These are phyloP conservation scores for Diprion similis DNA, from an alignment of 1,140 invertebrate genomes.

Conservation along the genomic window DNA sequence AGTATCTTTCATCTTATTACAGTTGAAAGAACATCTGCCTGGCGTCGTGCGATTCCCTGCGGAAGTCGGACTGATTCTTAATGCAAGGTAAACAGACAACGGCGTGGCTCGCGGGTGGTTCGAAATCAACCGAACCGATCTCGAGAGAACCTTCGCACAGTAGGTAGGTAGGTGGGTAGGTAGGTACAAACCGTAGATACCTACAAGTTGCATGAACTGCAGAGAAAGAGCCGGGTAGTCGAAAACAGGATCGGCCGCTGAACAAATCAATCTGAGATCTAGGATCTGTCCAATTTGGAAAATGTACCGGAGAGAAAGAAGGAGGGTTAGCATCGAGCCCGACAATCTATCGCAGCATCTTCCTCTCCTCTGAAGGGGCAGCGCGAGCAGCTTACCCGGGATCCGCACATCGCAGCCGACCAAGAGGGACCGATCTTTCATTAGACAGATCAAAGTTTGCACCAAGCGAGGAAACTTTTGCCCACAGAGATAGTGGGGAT, in stretches of 20 bases:
- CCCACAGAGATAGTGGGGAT: no score
- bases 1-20: conserved; percentile 5
- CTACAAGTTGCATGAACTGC: conserved; percentile 1
- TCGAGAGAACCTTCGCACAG: background rate
- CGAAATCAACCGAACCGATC: conserved; percentile 37
- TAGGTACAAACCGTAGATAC: background rate
- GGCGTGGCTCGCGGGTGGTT: conserved; percentile 21
- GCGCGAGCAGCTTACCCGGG: background rate
- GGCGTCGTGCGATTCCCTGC: background rate
- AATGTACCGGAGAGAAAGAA: conserved; percentile 32
- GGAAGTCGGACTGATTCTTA: conserved; percentile 36
- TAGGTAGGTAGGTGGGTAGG: no score
- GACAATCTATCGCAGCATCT: conserved; percentile 10
- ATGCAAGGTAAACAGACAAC: conserved; percentile 40
- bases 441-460: conserved; percentile 13
- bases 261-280: conserved; percentile 39
- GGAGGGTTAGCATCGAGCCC: conserved; percentile 23
- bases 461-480: background rate
- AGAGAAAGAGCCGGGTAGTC: conserved; percentile 8
- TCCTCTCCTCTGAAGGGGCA: background rate
- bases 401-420: background rate
- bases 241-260: conserved; percentile 13
- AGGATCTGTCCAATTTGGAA: conserved; percentile 36
- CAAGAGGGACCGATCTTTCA: conserved; percentile 4
- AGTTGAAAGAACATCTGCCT: conserved; percentile 1